Evolutionary conservation across 2,113 vertebrate genomes (phyloP).

Genomic region (Ceyx margarethae): DNA sequence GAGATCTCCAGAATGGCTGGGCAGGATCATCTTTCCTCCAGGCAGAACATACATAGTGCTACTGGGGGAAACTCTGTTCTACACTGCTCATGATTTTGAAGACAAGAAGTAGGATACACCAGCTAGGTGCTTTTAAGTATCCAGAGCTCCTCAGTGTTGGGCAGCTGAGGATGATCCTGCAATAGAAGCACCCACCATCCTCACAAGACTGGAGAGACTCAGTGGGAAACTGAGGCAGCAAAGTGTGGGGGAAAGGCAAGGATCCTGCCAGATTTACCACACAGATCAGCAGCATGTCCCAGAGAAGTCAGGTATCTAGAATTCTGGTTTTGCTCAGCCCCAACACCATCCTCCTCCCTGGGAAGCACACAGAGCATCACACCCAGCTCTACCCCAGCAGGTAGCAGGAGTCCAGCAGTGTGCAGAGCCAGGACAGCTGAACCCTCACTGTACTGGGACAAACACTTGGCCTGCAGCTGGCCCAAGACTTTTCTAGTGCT

Average conservation of each 20-base stretch:
- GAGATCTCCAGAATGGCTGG: not conserved
- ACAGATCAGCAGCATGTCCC: not conserved
- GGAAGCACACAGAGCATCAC: not conserved
- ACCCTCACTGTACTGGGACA: not conserved
- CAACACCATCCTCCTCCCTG: not conserved
- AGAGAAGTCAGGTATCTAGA: not conserved
- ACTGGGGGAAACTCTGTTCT: not conserved
- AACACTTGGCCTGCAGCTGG: not conserved
- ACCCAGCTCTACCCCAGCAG: not conserved
- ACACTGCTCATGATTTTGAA: not conserved
- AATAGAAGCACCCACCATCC: not conserved
- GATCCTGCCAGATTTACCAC: not conserved
- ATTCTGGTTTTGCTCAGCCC: not conserved
- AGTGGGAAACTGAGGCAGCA: not conserved
- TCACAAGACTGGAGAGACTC: not conserved
- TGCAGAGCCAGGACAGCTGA: not conserved
- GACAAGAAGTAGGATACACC: not conserved
- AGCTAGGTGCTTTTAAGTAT: not conserved
- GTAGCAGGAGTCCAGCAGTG: not conserved
- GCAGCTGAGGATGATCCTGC: not conserved
- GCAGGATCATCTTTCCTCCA: not conserved
- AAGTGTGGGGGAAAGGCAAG: not conserved
- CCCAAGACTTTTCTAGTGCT: not conserved
- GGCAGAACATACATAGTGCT: fast-evolving
- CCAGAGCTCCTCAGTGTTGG: not conserved